phyloP scores from a whole-genome alignment of 1,140 invertebrate species.

The Andrena cerasifolii region DNA sequence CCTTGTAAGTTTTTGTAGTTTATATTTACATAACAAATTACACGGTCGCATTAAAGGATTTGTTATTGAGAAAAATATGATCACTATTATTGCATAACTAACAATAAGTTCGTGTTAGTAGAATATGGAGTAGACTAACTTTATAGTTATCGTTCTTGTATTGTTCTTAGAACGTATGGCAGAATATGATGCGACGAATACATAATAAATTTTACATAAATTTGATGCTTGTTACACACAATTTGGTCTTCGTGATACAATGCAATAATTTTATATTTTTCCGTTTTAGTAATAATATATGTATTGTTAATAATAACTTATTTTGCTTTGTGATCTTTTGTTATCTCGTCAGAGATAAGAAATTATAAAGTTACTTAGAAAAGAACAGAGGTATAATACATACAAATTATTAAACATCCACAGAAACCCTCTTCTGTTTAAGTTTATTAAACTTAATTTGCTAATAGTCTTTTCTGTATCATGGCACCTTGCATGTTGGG shows the following conservation, averaged over 20 bases:
- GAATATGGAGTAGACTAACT: background rate
- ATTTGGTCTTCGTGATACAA: background rate
- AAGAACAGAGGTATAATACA: background rate
- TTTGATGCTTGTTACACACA: background rate
- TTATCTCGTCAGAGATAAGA: background rate
- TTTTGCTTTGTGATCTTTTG: background rate
- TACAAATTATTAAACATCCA: no score
- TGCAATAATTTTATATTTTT: background rate
- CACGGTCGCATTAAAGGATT: background rate
- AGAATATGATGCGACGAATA: background rate
- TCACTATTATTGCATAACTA: background rate
- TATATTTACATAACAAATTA: constrained; percentile 9
- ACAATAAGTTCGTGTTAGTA: background rate
- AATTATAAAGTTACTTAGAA: background rate
- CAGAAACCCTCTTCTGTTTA: background rate
- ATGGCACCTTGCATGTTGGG: constrained; percentile 24
- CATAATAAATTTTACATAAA: background rate
- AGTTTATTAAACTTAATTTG: background rate
- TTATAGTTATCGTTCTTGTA: background rate
- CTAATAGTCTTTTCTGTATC: background rate
- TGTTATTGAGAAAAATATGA: background rate
- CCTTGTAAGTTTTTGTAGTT: background rate
- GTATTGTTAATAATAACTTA: background rate
- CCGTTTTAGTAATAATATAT: background rate
- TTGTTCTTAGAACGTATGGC: background rate